Base-by-base conservation (phyloP, 1,140 invertebrate species). In the Spodoptera litura region DNA sequence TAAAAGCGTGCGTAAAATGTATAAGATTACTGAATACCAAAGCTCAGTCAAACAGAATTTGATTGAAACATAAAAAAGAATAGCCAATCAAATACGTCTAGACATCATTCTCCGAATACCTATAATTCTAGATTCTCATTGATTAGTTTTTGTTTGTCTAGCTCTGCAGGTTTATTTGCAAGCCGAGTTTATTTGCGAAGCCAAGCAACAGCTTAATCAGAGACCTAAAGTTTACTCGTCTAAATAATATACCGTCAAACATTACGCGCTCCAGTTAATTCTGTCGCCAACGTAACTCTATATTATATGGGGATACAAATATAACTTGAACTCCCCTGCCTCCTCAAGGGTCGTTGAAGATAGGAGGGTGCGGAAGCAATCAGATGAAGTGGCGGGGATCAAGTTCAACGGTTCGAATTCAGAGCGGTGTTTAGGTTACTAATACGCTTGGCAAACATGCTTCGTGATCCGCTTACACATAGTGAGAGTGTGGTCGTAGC, bases 401-500 rank as follows among this genome's bases (percentile, higher is more conserved):
- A 80, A 20, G 70, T 51, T 59, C 38, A 66, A 64, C 85, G 84
- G 84, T 81, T 78, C 44, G 58, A 64, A 66, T 81, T 79, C 55
- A 64, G 75, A 83, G 81, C 78, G 81, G 79, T 87, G 82, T 86
- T 85, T 88, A 84, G 81, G 74, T 81, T 79, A 83, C 83, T 88
- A 88, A 86, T 86, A 81, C 82, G 81, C 78, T 83, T 80, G 76
- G 86, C 81, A 88, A 88, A 88, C 82, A 85, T 81, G 83, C 79
- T 85, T 78, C 79, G 82, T 87, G 86, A 87, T 87, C 86, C 86
- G 81, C 81, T 87, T 87, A 87, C 83, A 83, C 74, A 58, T 82
- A 58, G 73, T 78, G 79, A 70, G 75, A 80, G 75, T 62, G 64
- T 61, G 68, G 58, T 79, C 74, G 49, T 72, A 25, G 53, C 51